Evolutionary conservation across 2,797 vertebrate genomes (phyloP).

Genomic region (Poecile montanus): DNA sequence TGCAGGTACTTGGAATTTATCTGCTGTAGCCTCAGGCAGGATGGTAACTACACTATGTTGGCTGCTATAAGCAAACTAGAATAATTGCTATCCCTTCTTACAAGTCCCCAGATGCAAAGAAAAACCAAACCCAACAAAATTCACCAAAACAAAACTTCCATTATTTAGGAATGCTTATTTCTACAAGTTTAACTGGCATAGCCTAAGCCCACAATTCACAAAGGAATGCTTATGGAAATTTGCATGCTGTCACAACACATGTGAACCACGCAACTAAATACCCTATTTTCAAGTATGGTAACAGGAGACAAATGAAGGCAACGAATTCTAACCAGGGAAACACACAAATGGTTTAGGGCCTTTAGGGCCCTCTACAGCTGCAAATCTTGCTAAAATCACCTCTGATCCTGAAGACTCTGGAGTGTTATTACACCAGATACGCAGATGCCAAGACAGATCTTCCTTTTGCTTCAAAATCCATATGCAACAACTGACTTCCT

Average conservation of each 20-base stretch:
- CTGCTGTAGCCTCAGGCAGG: background rate
- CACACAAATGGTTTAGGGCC: background rate
- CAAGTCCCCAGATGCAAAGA: background rate
- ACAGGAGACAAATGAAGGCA: background rate
- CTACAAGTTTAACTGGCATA: background rate
- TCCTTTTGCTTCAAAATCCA: background rate
- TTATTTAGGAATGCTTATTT: background rate
- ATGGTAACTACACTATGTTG: background rate
- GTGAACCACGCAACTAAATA: background rate
- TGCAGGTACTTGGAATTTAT: conserved; percentile 10
- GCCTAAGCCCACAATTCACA: background rate
- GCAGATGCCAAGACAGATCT: background rate
- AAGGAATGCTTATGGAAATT: background rate
- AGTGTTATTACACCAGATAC: background rate
- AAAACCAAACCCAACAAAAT: background rate
- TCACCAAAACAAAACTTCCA: background rate
- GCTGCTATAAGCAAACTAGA: background rate
- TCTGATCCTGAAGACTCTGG: background rate
- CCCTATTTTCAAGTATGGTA: background rate
- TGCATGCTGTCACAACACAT: background rate
- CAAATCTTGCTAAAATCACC: background rate
- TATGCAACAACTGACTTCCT: background rate
- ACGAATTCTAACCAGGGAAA: background rate
- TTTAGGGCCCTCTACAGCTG: background rate
- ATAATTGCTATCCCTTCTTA: background rate